These are phyloP conservation scores for Willisornis vidua DNA, from an alignment of 2,113 vertebrate species.

Conservation along the genomic window DNA sequence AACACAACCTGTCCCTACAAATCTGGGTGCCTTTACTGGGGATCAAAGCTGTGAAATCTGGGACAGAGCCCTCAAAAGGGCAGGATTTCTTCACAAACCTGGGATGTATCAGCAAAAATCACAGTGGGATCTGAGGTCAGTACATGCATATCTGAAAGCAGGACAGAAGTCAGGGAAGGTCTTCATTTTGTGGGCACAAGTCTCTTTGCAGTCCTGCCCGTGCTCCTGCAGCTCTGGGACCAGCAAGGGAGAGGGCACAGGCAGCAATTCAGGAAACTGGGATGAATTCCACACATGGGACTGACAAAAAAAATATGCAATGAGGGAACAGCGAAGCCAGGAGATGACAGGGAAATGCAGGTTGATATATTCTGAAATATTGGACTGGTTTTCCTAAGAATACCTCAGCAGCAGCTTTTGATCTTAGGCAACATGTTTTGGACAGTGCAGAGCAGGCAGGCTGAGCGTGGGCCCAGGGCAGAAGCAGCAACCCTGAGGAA, in stretches of 20 bases:
- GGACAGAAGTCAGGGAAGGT: background rate
- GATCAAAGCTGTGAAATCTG: background rate
- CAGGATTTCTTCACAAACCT: background rate
- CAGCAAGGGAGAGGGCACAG: background rate
- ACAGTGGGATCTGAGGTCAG: background rate
- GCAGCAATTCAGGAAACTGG: background rate
- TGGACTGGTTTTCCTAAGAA: background rate
- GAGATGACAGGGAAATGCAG: background rate
- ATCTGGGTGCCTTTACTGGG: background rate
- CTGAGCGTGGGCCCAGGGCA: rapidly evolving
- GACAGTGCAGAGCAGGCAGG: background rate
- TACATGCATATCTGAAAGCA: rapidly evolving
- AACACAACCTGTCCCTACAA: background rate
- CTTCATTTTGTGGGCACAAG: no score
- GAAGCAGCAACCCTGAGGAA: background rate
- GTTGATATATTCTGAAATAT: background rate
- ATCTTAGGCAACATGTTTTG: background rate
- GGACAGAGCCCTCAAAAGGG: background rate
- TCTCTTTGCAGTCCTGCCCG: background rate
- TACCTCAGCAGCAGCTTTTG: background rate
- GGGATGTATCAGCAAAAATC: background rate
- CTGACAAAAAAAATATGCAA: rapidly evolving
- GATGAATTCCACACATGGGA: background rate
- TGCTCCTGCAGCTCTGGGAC: rapidly evolving
- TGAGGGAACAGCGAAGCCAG: background rate